Evolutionary conservation across 2,888 invertebrate genomes (phyloP).

Genomic region (Mongoloraphidia duomilia): DNA sequence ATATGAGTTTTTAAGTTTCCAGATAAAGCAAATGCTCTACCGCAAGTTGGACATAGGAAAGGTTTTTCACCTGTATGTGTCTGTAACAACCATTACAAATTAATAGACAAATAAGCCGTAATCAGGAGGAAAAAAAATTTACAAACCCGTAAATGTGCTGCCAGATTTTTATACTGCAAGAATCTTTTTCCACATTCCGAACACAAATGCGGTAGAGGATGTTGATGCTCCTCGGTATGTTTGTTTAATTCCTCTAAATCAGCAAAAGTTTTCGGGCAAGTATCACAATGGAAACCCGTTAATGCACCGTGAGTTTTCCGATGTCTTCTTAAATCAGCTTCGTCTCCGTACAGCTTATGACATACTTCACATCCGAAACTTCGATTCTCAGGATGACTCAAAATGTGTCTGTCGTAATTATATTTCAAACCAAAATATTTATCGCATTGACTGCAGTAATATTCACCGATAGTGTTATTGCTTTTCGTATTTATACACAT

Average conservation of each 20-base stretch:
- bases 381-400: too few species aligned
- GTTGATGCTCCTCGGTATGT: not conserved
- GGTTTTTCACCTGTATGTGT: conserved; percentile 40
- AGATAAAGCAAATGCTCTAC: conserved; percentile 29
- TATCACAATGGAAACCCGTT: not conserved
- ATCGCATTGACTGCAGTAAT: too few species aligned
- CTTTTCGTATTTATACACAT: too few species aligned
- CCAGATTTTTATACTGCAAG: not conserved
- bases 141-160: conserved; percentile 1
- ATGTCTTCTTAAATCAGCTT: too few species aligned
- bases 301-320: too few species aligned
- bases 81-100: conserved; percentile 20
- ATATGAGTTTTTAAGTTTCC: conserved; percentile 3
- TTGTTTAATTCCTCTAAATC: not conserved
- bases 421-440: too few species aligned
- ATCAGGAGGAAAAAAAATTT: not conserved
- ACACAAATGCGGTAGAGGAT: not conserved
- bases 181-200: conserved; percentile 1
- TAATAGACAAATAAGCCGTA: not conserved
- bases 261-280: not conserved
- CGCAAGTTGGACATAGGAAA: conserved; percentile 34
- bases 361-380: too few species aligned
- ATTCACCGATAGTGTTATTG: too few species aligned
- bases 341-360: too few species aligned
- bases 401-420: too few species aligned